Base-by-base conservation (phyloP, 2,888 invertebrate species). In the Drosophila diplacantha region DNA sequence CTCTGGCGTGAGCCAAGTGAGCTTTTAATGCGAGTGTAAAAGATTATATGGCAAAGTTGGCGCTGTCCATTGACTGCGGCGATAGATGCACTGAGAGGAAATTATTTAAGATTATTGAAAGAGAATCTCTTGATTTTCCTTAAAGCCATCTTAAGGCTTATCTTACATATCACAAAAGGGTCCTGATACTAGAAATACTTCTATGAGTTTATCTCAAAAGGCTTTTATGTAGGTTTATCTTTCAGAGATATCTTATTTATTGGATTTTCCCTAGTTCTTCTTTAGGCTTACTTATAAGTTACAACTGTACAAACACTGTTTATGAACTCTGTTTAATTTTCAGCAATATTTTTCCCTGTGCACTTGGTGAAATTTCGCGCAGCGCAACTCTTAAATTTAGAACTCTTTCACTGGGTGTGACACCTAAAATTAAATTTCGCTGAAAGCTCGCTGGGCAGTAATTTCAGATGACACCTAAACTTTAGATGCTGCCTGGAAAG, bases 1-100 rank as follows among this genome's bases (percentile, higher is more conserved):
- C 20, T 37, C 52, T 41, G 44, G 31, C 38, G 51, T 58, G 65
- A 57, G 63, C 60, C 63, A 81, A 81, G 76, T 78, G 76, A 71
- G 79, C 79, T 78, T 52, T 66, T 79, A 76, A 76, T 76, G 79
- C 64, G 73, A 73, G 76, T 71, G 76, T 76, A 76, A 81, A 81
- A 81, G 81, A 76, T 76, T 81, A 76, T 81, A 81, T 79, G 76
- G 75, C 65, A 81, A 71, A 78, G 60, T 72, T 81, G 81, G 61
- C 63, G 61, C 63, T 75, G 75, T 54, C 81, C 78, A 72, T 65
- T 61, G 70, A 66, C 62, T 62, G 60, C 39, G 62, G 18, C 32
- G 29, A 26, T 57, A 14, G 32, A 34, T 65, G 47, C 62, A 62
- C 62, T 46, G 11, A 12, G 18, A 16, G 34, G 16, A 61, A 46